phyloP scores from a whole-genome alignment of 1,140 invertebrate genomes.

The Bombus soroeensis region DNA sequence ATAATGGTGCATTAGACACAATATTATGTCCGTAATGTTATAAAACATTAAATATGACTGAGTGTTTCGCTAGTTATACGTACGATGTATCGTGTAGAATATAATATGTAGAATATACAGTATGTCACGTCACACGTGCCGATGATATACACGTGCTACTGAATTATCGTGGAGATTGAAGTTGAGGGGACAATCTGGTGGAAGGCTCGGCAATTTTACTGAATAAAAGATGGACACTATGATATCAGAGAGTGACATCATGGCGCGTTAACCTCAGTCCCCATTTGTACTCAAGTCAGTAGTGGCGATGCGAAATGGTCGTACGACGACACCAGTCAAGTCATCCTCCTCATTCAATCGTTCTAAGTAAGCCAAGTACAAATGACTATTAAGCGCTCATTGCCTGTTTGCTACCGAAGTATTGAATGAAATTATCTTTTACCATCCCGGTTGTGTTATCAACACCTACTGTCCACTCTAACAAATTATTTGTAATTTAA shows the following conservation, averaged over 20 bases:
- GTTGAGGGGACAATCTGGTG: not conserved
- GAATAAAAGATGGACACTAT: conserved; percentile 13
- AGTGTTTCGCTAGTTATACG: too few relatives aligned
- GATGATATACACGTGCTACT: not conserved
- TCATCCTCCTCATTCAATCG: conserved; percentile 36
- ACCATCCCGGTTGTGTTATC: not conserved
- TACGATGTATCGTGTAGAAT: not conserved
- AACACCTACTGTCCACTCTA: not conserved
- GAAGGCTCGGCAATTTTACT: not conserved
- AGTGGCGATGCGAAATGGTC: conserved; percentile 41
- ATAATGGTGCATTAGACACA: too few relatives aligned
- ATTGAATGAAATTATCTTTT: conserved; percentile 40
- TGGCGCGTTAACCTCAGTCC: conserved; percentile 44
- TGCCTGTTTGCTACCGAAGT: conserved; percentile 34
- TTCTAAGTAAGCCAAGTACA: conserved; percentile 49
- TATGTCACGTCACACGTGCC: not conserved
- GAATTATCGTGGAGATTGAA: not conserved
- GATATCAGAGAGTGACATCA: conserved; percentile 48
- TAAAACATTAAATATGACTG: too few relatives aligned
- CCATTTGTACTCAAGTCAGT: conserved; percentile 42
- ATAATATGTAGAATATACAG: too few relatives aligned
- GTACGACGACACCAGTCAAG: conserved; percentile 19
- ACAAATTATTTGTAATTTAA: not conserved
- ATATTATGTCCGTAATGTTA: too few relatives aligned
- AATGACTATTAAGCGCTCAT: conserved; percentile 27